Percentiles rank a stretch among this genome's conserved stretches.
phyloP scores from a whole-genome alignment of 2,888 invertebrate species.

The Platycheirus albimanus region DNA sequence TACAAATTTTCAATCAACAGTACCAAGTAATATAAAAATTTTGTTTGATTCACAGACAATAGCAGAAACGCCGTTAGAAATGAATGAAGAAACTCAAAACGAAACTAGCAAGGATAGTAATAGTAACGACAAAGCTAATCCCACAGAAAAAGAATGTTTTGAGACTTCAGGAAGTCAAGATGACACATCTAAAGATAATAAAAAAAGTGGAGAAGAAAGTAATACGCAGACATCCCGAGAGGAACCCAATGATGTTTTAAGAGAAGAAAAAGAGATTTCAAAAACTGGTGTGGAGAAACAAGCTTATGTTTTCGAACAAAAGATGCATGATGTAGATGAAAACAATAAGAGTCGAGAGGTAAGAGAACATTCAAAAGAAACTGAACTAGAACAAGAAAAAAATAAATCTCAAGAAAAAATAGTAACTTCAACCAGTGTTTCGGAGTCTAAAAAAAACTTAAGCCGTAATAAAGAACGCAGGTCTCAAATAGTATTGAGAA shows the following conservation, averaged over 20 bases:
- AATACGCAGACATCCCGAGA: constrained; percentile 47
- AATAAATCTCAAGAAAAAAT: constrained; percentile 30
- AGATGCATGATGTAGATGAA: background rate
- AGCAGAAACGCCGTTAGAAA: constrained; percentile 48
- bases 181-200: constrained; percentile 12
- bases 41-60: constrained; percentile 37
- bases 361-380: constrained; percentile 26
- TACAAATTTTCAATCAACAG: background rate
- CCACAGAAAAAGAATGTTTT: constrained; percentile 1
- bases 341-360: constrained; percentile 6
- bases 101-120: constrained; percentile 22
- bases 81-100: constrained; percentile 30
- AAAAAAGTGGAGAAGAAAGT: constrained; percentile 23
- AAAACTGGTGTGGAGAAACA: background rate
- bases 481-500: constrained; percentile 21
- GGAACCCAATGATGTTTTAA: constrained; percentile 74
- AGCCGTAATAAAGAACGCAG: constrained; percentile 50
- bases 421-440: constrained; percentile 7
- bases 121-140: constrained; percentile 1
- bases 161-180: background rate
- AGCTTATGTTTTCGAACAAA: background rate
- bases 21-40: too few relatives aligned
- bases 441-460: constrained; percentile 44
- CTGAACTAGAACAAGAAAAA: constrained; percentile 21
- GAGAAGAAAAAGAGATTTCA: constrained; percentile 21